phyloP scores from a whole-genome alignment of 2,113 vertebrate genomes.

The Manacus vitellinus region DNA sequence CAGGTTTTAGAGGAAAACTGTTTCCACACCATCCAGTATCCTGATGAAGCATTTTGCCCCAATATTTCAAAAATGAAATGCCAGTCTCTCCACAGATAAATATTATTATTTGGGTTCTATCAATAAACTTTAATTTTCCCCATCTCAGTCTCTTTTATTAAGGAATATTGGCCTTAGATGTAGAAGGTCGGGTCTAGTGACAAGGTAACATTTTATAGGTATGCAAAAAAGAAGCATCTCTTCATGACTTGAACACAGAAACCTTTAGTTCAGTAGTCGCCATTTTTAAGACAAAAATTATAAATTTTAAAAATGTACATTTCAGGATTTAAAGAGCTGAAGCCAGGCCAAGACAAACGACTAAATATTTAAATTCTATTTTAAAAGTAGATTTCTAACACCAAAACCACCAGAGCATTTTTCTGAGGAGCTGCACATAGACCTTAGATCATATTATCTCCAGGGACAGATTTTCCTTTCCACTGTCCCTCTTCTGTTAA shows the following conservation, averaged over 20 bases:
- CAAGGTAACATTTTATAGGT: not conserved
- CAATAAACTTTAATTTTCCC: not conserved
- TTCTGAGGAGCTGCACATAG: not conserved
- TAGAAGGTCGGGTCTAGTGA: not conserved
- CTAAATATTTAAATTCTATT: not conserved
- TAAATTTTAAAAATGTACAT: not conserved
- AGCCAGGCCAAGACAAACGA: not conserved
- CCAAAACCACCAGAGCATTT: not conserved
- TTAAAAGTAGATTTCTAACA: not conserved
- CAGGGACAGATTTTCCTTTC: not conserved
- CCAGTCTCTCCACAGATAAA: not conserved
- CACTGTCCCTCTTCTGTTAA: not conserved
- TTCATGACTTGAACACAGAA: not conserved
- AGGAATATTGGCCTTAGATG: not conserved
- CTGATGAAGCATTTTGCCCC: not conserved
- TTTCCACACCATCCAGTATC: not conserved
- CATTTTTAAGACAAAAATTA: not conserved
- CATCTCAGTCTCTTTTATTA: not conserved
- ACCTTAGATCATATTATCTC: not conserved
- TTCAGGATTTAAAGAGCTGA: not conserved
- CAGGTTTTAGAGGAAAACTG: not conserved
- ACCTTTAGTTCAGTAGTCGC: not conserved
- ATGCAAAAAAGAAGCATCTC: not conserved
- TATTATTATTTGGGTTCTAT: not conserved
- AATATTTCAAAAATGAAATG: not conserved